These are phyloP conservation scores for Megalops cyprinoides DNA, from an alignment of 2,797 vertebrate species.

Conservation along the genomic window DNA sequence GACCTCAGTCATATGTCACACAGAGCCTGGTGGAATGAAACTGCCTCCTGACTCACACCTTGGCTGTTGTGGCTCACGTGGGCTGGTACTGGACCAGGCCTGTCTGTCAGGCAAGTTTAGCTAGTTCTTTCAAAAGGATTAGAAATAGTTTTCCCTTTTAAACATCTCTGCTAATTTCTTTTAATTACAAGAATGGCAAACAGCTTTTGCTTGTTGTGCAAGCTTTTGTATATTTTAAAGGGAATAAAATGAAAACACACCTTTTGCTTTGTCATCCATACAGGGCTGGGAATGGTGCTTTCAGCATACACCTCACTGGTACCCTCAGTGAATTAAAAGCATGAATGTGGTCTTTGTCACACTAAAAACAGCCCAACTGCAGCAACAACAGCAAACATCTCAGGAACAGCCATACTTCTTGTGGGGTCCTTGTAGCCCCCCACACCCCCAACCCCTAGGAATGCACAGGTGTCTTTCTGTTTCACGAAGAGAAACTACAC, in stretches of 20 bases:
- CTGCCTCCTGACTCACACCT: background rate
- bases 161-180: background rate
- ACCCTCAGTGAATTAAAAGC: slow-evolving; percentile 2
- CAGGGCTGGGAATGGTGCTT: background rate
- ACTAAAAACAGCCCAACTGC: no score
- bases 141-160: background rate
- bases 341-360: slow-evolving; percentile 5
- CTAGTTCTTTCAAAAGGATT: slow-evolving; percentile 10
- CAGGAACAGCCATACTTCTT: slow-evolving; percentile 14
- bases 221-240: background rate
- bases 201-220: background rate
- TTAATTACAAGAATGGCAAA: background rate
- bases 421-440: slow-evolving; percentile 7
- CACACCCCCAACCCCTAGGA: background rate
- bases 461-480: slow-evolving; percentile 19
- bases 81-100: background rate
- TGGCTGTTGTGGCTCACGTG: background rate
- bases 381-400: background rate
- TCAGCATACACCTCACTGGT: background rate
- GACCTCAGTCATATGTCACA: background rate
- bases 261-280: background rate
- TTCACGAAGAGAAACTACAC: slow-evolving; percentile 2
- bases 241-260: background rate
- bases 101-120: background rate
- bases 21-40: slow-evolving; percentile 9